Conservation (phyloP, 1,140 invertebrate species). For the Apis dorsata region DNA sequence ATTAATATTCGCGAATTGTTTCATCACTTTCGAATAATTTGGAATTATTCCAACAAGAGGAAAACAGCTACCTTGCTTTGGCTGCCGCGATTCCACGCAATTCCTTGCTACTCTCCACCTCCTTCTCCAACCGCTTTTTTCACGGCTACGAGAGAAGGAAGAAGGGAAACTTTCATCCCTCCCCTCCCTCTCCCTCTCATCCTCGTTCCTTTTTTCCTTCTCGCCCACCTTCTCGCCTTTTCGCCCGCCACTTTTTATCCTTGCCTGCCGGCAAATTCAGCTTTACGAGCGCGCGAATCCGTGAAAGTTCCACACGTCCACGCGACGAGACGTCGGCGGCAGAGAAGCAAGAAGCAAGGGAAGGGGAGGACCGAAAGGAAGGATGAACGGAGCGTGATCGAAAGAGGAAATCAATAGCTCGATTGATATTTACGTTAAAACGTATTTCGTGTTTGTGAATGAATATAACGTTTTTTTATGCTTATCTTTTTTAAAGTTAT, state of each 20-base stretch:
- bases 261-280: conserved; percentile 62
- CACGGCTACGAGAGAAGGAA: conserved; percentile 31
- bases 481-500: too few relatives aligned
- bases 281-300: conserved; percentile 64
- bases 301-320: conserved; percentile 49
- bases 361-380: conserved; percentile 12
- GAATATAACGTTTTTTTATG: too few relatives aligned
- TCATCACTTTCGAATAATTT: not conserved
- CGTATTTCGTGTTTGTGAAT: not conserved
- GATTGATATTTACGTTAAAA: not conserved
- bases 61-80: conserved; percentile 6
- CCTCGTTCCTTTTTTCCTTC: conserved; percentile 34
- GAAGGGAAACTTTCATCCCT: conserved; percentile 54
- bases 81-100: conserved; percentile 54
- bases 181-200: conserved; percentile 27
- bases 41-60: conserved; percentile 1
- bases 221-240: conserved; percentile 5
- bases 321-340: conserved; percentile 6
- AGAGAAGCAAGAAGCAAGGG: conserved; percentile 38
- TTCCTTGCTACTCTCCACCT: conserved; percentile 36
- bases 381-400: not conserved
- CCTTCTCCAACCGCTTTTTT: conserved; percentile 40
- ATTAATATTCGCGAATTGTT: conserved; percentile 42
- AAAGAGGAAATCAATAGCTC: too few relatives aligned
- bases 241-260: conserved; percentile 41